These are phyloP conservation scores for Athetis lepigone DNA, from an alignment of 2,888 invertebrate species.

Conservation along the genomic window DNA sequence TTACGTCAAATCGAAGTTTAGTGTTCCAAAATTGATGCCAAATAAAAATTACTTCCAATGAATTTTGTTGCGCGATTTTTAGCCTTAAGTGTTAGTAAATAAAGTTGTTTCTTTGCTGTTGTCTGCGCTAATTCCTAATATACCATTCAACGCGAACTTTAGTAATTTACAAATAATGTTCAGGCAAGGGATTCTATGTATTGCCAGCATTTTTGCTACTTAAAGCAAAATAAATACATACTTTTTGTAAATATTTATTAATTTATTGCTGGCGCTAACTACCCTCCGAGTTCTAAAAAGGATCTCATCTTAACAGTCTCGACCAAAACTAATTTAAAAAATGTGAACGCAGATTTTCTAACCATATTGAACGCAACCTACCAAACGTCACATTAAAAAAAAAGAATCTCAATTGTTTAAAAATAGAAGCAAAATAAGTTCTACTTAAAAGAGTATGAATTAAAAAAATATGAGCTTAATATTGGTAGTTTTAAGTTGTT, in stretches of 20 bases:
- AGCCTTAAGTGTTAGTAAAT: not conserved
- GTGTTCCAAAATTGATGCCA: too few species aligned
- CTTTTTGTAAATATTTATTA: not conserved
- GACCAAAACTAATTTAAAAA: not conserved
- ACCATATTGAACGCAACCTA: not conserved
- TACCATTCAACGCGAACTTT: not conserved
- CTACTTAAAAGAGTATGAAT: not conserved
- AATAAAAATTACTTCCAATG: too few species aligned
- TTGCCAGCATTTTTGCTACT: not conserved
- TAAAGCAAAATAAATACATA: not conserved
- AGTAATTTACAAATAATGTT: not conserved
- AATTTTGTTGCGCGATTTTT: not conserved
- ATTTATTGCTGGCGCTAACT: not conserved
- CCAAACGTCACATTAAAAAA: not conserved
- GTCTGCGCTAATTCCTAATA: not conserved
- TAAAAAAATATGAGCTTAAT: constrained; percentile 2
- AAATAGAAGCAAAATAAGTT: not conserved
- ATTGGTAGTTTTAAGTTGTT: constrained; percentile 10
- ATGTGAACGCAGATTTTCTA: not conserved
- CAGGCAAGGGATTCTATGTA: not conserved
- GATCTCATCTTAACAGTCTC: not conserved
- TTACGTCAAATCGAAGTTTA: not conserved
- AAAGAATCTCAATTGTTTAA: not conserved
- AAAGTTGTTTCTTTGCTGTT: not conserved
- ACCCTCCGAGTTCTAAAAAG: not conserved